Conservation (phyloP, 2,888 invertebrate species). For the Ormyrus pomaceus region DNA sequence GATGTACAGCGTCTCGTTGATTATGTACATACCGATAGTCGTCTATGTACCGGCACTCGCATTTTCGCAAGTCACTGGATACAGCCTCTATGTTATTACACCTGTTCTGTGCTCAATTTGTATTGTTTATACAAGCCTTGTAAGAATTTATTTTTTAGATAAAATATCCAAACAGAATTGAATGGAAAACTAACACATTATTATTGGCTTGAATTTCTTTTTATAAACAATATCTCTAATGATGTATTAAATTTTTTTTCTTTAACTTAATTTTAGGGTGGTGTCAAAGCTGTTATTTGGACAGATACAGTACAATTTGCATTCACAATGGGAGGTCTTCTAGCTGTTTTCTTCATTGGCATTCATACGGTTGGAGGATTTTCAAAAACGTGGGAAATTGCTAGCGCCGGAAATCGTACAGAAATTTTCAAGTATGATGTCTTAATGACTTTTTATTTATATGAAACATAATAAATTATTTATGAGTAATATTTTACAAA, state of each 20-base stretch:
- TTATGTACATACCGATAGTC: conserved; percentile 81
- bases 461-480: too few relatives aligned
- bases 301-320: conserved; percentile 80
- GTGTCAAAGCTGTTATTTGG: conserved; percentile 82
- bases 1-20: conserved; percentile 79
- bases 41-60: conserved; percentile 84
- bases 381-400: conserved; percentile 78
- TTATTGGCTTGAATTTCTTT: too few relatives aligned
- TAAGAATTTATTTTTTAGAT: conserved; percentile 64
- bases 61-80: conserved; percentile 83
- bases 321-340: conserved; percentile 78
- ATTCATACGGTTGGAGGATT: conserved; percentile 78
- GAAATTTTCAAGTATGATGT: conserved; percentile 79
- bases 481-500: too few relatives aligned
- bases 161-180: too few relatives aligned
- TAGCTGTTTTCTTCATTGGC: conserved; percentile 79
- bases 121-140: conserved; percentile 85
- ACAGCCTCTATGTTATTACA: conserved; percentile 81
- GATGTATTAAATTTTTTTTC: too few relatives aligned
- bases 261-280: conserved; percentile 70
- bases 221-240: too few relatives aligned
- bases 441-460: too few relatives aligned
- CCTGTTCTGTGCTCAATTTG: conserved; percentile 83
- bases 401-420: conserved; percentile 78
- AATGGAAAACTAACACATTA: too few relatives aligned